phyloP scores from a whole-genome alignment of 2,797 vertebrate species.

The Cynodonichthys magdalenae region DNA sequence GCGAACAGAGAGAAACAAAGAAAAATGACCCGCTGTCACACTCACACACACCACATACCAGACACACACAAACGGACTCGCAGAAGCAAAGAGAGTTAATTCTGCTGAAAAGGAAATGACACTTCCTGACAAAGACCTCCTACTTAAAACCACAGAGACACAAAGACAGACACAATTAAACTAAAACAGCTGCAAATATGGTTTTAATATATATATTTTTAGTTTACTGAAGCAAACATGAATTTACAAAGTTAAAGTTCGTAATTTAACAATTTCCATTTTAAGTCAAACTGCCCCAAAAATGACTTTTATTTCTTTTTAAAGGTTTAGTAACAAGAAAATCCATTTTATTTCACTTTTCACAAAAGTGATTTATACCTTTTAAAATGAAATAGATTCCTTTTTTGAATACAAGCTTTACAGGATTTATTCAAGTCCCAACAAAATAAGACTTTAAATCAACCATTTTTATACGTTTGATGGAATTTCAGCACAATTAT shows the following conservation, averaged over 20 bases:
- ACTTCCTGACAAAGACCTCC: slow-evolving; percentile 58
- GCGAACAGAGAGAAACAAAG: neutral
- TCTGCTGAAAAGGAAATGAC: slow-evolving; percentile 53
- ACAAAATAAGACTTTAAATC: no score
- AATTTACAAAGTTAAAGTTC: neutral
- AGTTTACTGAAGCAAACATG: neutral
- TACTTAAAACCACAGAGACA: slow-evolving; percentile 41
- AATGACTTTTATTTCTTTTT: no score
- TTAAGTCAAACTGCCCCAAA: no score
- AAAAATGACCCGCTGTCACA: neutral
- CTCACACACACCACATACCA: neutral
- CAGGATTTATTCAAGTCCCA: no score
- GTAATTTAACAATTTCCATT: neutral
- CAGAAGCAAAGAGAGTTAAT: slow-evolving; percentile 2
- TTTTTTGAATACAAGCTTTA: no score
- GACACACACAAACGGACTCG: slow-evolving; percentile 6
- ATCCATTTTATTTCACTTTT: no score
- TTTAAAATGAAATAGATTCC: no score
- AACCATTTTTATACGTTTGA: no score
- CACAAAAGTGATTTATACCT: no score
- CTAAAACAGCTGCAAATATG: neutral
- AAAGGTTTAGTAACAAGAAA: no score
- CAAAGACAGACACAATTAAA: neutral
- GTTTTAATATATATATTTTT: neutral
- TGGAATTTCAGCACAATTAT: no score